These are phyloP conservation scores for Sebastes matsubarae DNA, from an alignment of 2,797 vertebrate genomes.

Conservation along the genomic window DNA sequence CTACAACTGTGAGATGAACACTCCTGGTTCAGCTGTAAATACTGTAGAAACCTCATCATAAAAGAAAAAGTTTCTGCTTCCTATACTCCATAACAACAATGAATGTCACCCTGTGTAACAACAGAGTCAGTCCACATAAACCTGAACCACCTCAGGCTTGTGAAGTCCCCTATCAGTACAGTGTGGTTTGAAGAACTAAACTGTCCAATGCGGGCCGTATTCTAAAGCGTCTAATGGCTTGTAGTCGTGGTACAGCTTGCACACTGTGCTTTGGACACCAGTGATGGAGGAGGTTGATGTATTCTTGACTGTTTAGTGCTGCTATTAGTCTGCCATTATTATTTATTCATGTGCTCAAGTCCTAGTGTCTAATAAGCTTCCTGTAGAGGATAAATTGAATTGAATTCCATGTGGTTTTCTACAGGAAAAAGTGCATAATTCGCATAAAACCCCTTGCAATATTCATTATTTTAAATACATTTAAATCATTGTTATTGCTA, in stretches of 20 bases:
- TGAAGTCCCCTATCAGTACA: not conserved
- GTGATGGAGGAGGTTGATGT: not conserved
- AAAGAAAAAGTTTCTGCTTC: not conserved
- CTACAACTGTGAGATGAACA: not conserved
- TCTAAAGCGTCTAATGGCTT: not conserved
- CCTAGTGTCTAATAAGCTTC: not conserved
- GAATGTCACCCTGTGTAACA: not conserved
- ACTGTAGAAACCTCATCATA: not conserved
- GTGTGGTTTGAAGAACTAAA: too few species aligned
- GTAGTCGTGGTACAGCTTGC: not conserved
- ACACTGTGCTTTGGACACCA: not conserved
- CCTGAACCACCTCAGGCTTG: not conserved
- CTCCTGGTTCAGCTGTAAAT: not conserved
- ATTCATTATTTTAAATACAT: not conserved
- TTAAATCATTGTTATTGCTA: not conserved
- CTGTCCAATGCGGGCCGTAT: not conserved
- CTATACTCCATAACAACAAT: not conserved
- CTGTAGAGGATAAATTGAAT: not conserved
- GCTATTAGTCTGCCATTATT: not conserved
- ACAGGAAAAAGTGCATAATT: not conserved
- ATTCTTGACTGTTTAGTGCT: not conserved
- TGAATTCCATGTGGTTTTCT: not conserved
- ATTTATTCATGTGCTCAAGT: not conserved
- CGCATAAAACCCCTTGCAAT: accelerated
- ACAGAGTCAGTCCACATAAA: not conserved